Percentiles rank a stretch among this genome's conserved stretches.
Conservation (phyloP, 2,797 vertebrate genomes). For the Poliocrania exsul region DNA sequence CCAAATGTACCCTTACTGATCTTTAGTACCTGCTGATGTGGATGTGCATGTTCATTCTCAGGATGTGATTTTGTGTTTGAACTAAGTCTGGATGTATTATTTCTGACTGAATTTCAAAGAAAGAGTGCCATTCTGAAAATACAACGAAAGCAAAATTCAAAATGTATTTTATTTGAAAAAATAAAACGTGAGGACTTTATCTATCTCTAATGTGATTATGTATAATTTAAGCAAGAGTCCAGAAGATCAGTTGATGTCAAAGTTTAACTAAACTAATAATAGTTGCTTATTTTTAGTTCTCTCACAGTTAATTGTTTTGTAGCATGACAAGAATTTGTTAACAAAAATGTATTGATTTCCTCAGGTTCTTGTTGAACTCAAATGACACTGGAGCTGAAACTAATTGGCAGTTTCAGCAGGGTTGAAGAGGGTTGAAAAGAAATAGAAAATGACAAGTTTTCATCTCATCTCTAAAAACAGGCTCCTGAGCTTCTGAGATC, state of each 20-base stretch:
- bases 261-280: neutral
- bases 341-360: neutral
- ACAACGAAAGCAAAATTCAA: neutral
- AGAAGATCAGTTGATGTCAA: neutral
- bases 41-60: neutral
- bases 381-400: neutral
- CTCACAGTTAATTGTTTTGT: neutral
- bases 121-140: neutral
- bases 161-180: neutral
- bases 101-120: neutral
- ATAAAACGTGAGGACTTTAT: neutral
- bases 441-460: neutral
- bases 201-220: neutral
- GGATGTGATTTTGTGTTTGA: neutral
- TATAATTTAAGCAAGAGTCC: neutral
- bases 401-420: neutral
- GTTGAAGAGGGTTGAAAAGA: neutral
- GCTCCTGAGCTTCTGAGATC: neutral
- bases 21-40: neutral
- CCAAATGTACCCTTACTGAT: neutral
- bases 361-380: neutral
- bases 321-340: neutral
- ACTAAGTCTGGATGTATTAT: neutral
- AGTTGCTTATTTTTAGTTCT: neutral
- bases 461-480: neutral